Evolutionary conservation across 2,888 invertebrate genomes (phyloP), one percentile per base, ranked within the genome.

Genomic region (Hypomecis punctinalis): DNA sequence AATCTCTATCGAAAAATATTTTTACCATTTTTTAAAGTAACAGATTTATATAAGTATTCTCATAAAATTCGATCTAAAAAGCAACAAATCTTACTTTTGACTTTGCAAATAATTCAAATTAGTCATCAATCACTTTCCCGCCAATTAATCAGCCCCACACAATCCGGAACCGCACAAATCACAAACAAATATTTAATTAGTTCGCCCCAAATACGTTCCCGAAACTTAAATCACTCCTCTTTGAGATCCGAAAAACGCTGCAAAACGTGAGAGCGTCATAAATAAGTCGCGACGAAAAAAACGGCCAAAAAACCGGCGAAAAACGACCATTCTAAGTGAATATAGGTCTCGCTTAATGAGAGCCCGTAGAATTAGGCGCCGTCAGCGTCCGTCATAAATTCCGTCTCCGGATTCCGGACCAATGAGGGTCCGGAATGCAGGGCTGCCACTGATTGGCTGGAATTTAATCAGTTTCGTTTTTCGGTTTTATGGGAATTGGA

Each of bases 341-440:
- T 86, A 83, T 85, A 86, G 83, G 81, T 79, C 72, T 81, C 78
- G 74, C 85, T 88, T 91, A 92, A 92, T 90, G 91, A 91, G 90
- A 81, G 82, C 78, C 76, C 77, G 75, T 79, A 71, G 89, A 90
- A 91, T 90, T 89, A 90, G 89, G 79, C 81, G 83, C 76, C 81
- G 86, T 87, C 89, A 85, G 86, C 80, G 80, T 75, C 82, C 84
- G 82, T 90, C 91, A 89, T 92, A 91, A 91, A 91, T 91, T 92
- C 39, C 56, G 89, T 88, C 90, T 82, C 86, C 82, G 78, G 72
- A 75, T 76, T 75, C 70, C 53, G 54, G 65, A 66, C 66, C 54
- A 65, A 60, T 57, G 61, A 55, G 69, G 71, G 66, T 69, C 39
- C 52, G 51, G 43, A 63, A 63, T 61, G 65, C 61, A 69, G 71